Percentiles rank a stretch among this genome's conserved stretches.
Conservation (phyloP, 2,113 vertebrate genomes). For the Amazona vittata region DNA sequence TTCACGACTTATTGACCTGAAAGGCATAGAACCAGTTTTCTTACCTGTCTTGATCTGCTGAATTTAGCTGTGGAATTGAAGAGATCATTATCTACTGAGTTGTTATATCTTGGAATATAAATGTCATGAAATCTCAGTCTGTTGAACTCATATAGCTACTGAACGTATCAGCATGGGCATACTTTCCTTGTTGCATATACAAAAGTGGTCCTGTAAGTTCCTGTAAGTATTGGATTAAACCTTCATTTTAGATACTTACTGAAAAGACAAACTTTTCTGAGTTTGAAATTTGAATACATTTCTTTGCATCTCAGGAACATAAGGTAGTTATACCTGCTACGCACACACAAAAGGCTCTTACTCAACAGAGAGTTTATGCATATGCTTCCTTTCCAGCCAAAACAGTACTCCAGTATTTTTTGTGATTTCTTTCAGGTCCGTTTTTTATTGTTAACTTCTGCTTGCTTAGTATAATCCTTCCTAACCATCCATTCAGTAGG, state of each 20-base stretch:
- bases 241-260: background rate
- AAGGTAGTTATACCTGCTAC: background rate
- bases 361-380: background rate
- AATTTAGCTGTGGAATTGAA: background rate
- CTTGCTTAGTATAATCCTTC: background rate
- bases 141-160: background rate
- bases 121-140: background rate
- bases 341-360: background rate
- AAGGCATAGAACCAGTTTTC: background rate
- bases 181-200: background rate
- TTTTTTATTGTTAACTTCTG: background rate
- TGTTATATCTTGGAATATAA: background rate
- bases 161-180: background rate
- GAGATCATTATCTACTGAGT: background rate
- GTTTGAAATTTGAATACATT: background rate
- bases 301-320: background rate
- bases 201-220: background rate
- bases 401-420: background rate
- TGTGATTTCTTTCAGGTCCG: background rate
- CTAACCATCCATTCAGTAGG: background rate
- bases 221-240: background rate
- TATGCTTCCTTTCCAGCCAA: accelerated
- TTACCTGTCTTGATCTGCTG: background rate
- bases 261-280: background rate
- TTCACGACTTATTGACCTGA: background rate